Evolutionary conservation across 37 sponge, comb jelly and placozoan genomes (phyloP).

Genomic region (Cladorhizidae sp.): DNA sequence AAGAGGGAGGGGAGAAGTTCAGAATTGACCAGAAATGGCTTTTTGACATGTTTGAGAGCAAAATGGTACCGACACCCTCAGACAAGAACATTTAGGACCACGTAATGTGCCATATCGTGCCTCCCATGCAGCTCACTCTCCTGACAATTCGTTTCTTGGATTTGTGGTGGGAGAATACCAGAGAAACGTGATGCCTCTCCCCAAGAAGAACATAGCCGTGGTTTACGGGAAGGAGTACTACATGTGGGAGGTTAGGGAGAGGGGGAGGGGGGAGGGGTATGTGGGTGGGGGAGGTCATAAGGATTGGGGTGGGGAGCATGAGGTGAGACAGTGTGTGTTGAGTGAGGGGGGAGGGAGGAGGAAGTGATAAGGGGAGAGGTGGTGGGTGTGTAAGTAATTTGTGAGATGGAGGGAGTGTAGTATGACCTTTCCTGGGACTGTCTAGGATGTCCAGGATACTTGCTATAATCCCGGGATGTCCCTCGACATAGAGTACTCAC

Average conservation of each 20-base stretch:
- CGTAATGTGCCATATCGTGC: too few species aligned
- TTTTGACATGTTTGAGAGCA: too few species aligned
- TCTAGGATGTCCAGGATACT: too few species aligned
- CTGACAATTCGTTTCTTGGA: constrained; percentile 88
- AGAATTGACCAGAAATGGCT: not conserved
- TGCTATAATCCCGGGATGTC: too few species aligned
- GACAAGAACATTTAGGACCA: too few species aligned
- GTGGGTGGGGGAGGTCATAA: not conserved
- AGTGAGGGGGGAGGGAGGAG: not conserved
- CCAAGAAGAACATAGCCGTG: constrained; percentile 45
- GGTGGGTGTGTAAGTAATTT: too few species aligned
- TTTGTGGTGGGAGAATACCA: constrained; percentile 57
- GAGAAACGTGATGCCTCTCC: not conserved
- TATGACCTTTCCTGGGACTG: too few species aligned
- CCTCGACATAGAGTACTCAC: too few species aligned
- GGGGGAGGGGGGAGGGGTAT: not conserved
- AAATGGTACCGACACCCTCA: too few species aligned
- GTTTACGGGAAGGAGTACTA: constrained; percentile 80
- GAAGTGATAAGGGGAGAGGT: too few species aligned
- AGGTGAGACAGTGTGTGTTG: not conserved
- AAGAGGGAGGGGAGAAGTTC: not conserved
- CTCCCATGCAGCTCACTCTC: constrained; percentile 69
- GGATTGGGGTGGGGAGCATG: not conserved
- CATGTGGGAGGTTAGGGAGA: constrained; percentile 59
- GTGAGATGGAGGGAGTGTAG: too few species aligned